These are phyloP conservation scores for Corythaixoides concolor DNA, from an alignment of 2,113 vertebrate species.

Conservation along the genomic window DNA sequence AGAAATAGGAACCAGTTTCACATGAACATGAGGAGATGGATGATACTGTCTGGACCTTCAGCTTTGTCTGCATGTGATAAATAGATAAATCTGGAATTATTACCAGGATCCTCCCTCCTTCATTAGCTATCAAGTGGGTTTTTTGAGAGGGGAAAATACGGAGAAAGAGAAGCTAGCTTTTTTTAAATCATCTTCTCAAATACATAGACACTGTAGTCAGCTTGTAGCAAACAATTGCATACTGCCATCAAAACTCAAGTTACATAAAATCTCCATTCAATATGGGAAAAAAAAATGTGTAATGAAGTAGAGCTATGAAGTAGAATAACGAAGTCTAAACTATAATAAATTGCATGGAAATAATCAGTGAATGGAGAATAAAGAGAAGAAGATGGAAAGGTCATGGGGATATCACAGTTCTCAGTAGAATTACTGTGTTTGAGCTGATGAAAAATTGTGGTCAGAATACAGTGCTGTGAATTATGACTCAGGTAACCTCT, in stretches of 20 bases:
- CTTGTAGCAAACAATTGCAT: background rate
- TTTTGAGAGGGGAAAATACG: background rate
- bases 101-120: background rate
- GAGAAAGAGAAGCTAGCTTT: background rate
- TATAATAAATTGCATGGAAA: background rate
- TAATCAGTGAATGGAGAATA: background rate
- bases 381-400: background rate
- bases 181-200: background rate
- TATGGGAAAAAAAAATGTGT: background rate
- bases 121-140: background rate
- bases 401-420: background rate
- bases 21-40: background rate
- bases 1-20: background rate
- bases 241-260: background rate
- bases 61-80: background rate
- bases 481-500: background rate
- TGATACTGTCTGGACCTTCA: background rate
- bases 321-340: conserved; percentile 4
- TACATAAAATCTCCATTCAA: background rate
- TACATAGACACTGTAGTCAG: background rate
- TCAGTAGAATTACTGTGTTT: background rate
- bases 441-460: background rate
- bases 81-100: background rate
- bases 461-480: background rate
- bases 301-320: background rate